These are phyloP conservation scores for Pseudopipra pipra DNA, from an alignment of 2,113 vertebrate species.

Conservation along the genomic window DNA sequence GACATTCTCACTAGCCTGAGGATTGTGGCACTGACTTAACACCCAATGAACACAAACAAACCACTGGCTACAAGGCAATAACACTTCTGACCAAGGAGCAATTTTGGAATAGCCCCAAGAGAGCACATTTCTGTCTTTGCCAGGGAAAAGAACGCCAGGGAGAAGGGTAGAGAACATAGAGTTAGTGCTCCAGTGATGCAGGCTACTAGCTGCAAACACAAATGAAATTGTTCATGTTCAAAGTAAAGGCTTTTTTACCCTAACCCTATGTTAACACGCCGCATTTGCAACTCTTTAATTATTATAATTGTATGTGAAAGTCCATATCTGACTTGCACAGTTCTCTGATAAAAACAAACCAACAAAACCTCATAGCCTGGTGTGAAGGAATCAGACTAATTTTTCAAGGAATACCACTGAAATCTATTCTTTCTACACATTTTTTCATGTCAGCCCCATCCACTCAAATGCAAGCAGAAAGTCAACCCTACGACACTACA, in stretches of 20 bases:
- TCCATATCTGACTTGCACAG: neutral
- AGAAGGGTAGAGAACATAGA: neutral
- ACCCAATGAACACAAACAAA: neutral
- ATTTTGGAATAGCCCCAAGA: neutral
- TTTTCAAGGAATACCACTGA: neutral
- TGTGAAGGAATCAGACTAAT: neutral
- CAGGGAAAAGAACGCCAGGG: neutral
- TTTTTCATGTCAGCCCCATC: neutral
- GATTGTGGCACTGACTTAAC: neutral
- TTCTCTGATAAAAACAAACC: neutral
- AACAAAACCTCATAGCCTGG: rapidly evolving
- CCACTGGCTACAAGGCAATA: neutral
- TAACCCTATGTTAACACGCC: neutral
- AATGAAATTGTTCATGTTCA: neutral
- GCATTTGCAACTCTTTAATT: neutral
- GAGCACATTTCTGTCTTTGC: neutral
- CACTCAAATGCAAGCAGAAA: neutral
- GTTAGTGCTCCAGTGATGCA: neutral
- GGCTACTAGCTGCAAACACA: neutral
- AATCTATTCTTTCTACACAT: neutral
- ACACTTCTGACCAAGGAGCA: neutral
- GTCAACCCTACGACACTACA: neutral
- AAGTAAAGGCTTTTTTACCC: neutral
- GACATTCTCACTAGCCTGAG: neutral
- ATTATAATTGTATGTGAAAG: neutral